Evolutionary conservation across 2,888 invertebrate genomes (phyloP), one percentile per base, ranked within the genome.

Genomic region (Teinopalpus imperialis): DNA sequence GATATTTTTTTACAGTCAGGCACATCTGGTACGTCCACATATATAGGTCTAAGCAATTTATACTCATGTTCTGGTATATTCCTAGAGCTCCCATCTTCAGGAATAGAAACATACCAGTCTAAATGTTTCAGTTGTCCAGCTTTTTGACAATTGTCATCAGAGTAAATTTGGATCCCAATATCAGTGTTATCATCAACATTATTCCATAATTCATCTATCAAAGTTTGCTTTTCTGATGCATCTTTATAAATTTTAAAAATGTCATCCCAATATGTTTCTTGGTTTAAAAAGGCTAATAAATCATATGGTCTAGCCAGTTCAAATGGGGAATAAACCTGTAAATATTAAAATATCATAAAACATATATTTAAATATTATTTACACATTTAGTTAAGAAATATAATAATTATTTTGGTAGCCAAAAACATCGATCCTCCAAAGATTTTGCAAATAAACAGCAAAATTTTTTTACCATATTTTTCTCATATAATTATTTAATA

Each of bases 261-360:
- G 49, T 90, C 90, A 36, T 90, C 87, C 68, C 91, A 91, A 13
- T 94, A 82, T 26, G 91, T 91, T 64, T 95, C 95, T 81, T 96
- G 95, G 50, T 94, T 93, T 62, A 95, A 75, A 60, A 95, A 91
- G 1, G 93, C 92, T 42, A 95, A 80, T 30, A 96, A 82, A 71
- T 95, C 95, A 64, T 93, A 92, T 0, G 95, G 93, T 16, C 91
- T 88, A 23, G 92, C 90, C 78, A 95, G 82, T 72, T 93, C 90
- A 77, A 93, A 95, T 2, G 93, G 92, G 2, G 94, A 93, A 63
- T 94, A 92, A 59, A 91, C 73, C 95, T 95, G 76, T 46, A 90
- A 80, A 13, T 32, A 37, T 23, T 16, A 3, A n/a, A 13, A n/a
- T n/a, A n/a, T n/a, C n/a, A n/a, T n/a, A n/a, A n/a, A n/a, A n/a